Evolutionary conservation across 2,113 vertebrate species (phyloP).

Genomic region (Osmerus mordax): DNA sequence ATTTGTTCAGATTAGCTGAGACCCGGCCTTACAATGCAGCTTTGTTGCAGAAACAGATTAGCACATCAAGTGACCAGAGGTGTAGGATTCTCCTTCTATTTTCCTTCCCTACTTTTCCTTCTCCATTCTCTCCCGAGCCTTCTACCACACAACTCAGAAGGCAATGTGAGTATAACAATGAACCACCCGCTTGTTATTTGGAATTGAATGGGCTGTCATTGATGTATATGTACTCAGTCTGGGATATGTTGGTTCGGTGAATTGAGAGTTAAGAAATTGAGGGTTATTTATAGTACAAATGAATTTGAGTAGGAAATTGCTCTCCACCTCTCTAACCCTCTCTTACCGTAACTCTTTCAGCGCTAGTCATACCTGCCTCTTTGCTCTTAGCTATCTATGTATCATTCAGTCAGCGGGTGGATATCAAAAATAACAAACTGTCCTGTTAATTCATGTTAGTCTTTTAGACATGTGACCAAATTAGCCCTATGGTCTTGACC

Average conservation of each 20-base stretch:
- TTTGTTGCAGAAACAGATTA: slow-evolving; percentile 76
- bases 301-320: too few relatives aligned
- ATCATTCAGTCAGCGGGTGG: not conserved
- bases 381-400: not conserved
- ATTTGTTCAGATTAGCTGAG: slow-evolving; percentile 68
- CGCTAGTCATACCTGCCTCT: too few relatives aligned
- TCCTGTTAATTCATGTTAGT: not conserved
- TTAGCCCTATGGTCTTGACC: slow-evolving; percentile 15
- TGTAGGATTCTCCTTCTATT: slow-evolving; percentile 51
- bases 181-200: too few relatives aligned
- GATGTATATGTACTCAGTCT: too few relatives aligned
- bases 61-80: slow-evolving; percentile 76
- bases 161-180: too few relatives aligned
- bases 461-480: slow-evolving; percentile 30
- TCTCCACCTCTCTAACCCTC: slow-evolving; percentile 41
- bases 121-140: not conserved
- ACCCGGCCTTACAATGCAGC: slow-evolving; percentile 68
- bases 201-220: too few relatives aligned
- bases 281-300: too few relatives aligned
- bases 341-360: slow-evolving; percentile 4
- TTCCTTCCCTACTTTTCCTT: slow-evolving; percentile 36
- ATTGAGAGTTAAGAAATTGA: too few relatives aligned
- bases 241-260: too few relatives aligned
- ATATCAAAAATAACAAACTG: not conserved
- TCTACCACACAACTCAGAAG: not conserved